phyloP scores from a whole-genome alignment of 2,113 vertebrate species.

The Notothenia coriiceps region DNA sequence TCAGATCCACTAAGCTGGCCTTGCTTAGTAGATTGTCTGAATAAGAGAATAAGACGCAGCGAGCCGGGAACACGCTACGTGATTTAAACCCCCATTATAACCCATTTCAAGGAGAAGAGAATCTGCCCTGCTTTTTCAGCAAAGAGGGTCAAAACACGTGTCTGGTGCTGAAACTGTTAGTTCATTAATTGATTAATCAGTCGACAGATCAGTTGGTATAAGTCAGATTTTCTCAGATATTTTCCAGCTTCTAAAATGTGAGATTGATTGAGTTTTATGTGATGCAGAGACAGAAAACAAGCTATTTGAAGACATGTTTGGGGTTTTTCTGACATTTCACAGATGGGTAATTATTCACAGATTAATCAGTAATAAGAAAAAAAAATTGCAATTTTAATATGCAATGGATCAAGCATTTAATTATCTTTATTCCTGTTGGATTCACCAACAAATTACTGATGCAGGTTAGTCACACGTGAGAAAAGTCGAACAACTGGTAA shows the following conservation, averaged over 20 bases:
- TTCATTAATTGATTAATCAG: conserved; percentile 1
- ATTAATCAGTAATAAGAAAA: neutral
- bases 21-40: neutral
- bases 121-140: neutral
- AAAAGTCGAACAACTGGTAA: neutral
- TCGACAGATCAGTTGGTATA: neutral
- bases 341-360: neutral
- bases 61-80: conserved; percentile 22
- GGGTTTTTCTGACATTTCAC: neutral
- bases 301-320: neutral
- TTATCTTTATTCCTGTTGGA: neutral
- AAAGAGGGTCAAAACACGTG: neutral
- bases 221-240: neutral
- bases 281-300: too few species aligned
- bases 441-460: neutral
- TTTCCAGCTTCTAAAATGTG: neutral
- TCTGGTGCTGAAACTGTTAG: neutral
- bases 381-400: neutral
- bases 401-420: neutral
- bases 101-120: neutral
- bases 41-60: conserved; percentile 9
- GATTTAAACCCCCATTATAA: conserved; percentile 32
- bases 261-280: neutral
- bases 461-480: neutral
- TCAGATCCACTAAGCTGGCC: neutral